Conservation (phyloP, 2,888 invertebrate genomes). For the Labia minor region DNA sequence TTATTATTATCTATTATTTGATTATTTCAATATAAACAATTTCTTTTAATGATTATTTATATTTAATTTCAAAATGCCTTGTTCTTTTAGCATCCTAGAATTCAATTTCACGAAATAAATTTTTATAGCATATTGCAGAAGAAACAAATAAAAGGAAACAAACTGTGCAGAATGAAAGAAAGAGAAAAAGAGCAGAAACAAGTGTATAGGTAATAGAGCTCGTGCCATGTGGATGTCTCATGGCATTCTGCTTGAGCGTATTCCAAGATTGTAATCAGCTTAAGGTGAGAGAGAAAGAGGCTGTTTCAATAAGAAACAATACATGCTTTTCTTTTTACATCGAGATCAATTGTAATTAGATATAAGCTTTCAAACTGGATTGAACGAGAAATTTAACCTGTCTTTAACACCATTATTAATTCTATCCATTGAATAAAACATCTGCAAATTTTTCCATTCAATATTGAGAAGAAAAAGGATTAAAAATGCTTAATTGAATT, state of each 20-base stretch:
- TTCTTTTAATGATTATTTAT: too few relatives aligned
- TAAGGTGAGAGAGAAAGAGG: background rate
- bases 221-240: background rate
- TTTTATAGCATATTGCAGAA: too few relatives aligned
- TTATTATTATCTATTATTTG: too few relatives aligned
- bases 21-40: too few relatives aligned
- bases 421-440: background rate
- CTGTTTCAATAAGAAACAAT: background rate
- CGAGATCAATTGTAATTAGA: background rate
- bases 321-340: background rate
- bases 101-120: too few relatives aligned
- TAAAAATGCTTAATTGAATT: background rate
- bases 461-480: background rate
- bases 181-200: background rate
- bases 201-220: background rate
- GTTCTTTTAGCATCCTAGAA: too few relatives aligned
- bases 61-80: too few relatives aligned
- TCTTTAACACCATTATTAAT: conserved; percentile 4
- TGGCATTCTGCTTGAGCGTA: background rate
- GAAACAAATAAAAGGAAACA: too few relatives aligned
- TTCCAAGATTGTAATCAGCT: background rate
- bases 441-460: background rate
- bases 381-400: conserved; percentile 15
- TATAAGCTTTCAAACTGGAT: conserved; percentile 13
- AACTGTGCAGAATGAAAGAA: too few relatives aligned